A percentile compares a stretch with the other conserved stretches of the same genome.
Conservation (phyloP, 1,140 invertebrate genomes). For the Fopius arisanus region DNA sequence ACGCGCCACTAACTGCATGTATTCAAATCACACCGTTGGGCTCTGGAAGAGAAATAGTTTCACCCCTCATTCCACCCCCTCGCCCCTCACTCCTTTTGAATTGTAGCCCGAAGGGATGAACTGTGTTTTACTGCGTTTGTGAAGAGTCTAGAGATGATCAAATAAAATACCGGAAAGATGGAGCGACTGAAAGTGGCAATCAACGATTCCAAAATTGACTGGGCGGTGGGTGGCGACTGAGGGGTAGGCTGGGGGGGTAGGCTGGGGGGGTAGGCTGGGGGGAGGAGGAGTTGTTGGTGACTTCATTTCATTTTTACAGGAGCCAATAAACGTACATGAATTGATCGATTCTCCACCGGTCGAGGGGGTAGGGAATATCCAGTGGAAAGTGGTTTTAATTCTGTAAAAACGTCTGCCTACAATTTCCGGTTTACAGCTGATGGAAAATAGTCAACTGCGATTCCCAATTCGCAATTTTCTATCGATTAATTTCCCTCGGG, state of each 20-base stretch:
- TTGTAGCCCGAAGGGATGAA: conserved; percentile 13
- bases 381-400: not conserved
- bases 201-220: not conserved
- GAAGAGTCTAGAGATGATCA: conserved; percentile 5
- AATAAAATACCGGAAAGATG: conserved; percentile 1
- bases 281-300: too few species aligned
- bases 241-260: too few species aligned
- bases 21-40: conserved; percentile 60
- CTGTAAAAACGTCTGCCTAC: not conserved
- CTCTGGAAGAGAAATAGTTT: conserved; percentile 61
- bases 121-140: conserved; percentile 3
- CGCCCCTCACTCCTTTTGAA: conserved; percentile 39
- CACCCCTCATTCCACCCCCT: conserved; percentile 24
- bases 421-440: not conserved
- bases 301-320: not conserved
- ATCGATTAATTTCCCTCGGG: not conserved
- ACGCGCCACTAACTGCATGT: conserved; percentile 62
- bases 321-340: not conserved
- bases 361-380: not conserved
- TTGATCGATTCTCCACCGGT: too few species aligned
- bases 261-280: too few species aligned
- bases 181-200: conserved; percentile 5
- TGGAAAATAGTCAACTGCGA: not conserved
- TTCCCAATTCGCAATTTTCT: not conserved
- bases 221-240: not conserved